A percentile compares a stretch with the other conserved stretches of the same genome.
These are phyloP conservation scores for Bradypodion pumilum DNA, from an alignment of 2,797 vertebrate species.

Conservation along the genomic window DNA sequence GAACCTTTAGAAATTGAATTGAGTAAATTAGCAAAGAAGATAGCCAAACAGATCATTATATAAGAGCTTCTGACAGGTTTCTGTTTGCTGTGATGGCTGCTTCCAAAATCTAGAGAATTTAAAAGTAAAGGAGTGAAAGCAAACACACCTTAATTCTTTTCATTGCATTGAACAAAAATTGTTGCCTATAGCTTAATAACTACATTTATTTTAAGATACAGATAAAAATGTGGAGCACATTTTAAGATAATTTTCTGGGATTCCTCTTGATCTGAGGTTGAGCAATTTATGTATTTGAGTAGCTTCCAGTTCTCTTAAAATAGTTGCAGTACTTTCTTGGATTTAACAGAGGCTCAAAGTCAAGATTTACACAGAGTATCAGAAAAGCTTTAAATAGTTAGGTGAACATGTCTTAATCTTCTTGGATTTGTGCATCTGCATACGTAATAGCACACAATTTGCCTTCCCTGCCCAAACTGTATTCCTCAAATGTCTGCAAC, in stretches of 20 bases:
- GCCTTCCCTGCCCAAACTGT: neutral
- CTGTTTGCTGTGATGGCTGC: neutral
- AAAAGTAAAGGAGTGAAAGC: neutral
- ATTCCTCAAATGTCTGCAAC: neutral
- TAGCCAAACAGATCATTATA: conserved; percentile 5
- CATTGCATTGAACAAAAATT: neutral
- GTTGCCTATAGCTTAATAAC: neutral
- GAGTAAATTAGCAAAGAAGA: conserved; percentile 1
- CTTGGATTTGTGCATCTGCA: neutral
- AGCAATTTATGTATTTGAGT: neutral
- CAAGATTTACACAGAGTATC: neutral
- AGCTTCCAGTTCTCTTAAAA: conserved; percentile 6
- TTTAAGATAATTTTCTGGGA: neutral
- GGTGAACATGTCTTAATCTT: neutral
- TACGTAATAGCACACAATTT: neutral
- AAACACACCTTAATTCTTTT: neutral
- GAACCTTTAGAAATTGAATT: conserved; percentile 5
- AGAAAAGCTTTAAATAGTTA: conserved; percentile 4
- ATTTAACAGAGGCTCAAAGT: neutral
- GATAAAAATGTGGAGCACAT: neutral
- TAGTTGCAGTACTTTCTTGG: neutral
- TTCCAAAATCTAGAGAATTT: neutral
- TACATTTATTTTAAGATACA: neutral
- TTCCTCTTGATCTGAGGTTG: conserved; percentile 3
- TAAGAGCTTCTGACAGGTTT: neutral